Conservation (phyloP, 2,888 invertebrate species). For the Eilema griseolum region DNA sequence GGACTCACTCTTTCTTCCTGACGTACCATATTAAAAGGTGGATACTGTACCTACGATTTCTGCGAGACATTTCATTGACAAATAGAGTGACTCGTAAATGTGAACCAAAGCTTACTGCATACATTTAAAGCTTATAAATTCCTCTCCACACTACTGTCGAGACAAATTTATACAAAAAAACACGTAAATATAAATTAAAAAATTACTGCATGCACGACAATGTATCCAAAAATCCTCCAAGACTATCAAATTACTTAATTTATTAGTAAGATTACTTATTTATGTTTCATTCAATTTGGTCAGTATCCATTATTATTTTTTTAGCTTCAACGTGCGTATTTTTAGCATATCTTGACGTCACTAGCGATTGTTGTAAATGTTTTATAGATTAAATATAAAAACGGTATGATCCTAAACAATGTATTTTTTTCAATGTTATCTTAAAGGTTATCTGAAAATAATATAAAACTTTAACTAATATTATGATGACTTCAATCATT, state of each 20-base stretch:
- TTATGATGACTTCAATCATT: too few species aligned
- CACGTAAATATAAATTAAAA: slow-evolving; percentile 69
- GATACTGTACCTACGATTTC: slow-evolving; percentile 4
- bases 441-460: too few species aligned
- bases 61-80: slow-evolving; percentile 40
- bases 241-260: slow-evolving; percentile 57
- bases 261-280: slow-evolving; percentile 58
- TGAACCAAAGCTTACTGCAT: slow-evolving; percentile 79
- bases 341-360: slow-evolving; percentile 37
- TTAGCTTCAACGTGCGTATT: slow-evolving; percentile 22
- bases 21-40: background rate
- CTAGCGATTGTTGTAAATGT: background rate
- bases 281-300: slow-evolving; percentile 52
- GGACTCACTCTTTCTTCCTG: background rate
- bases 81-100: slow-evolving; percentile 61
- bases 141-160: slow-evolving; percentile 64
- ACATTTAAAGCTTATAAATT: slow-evolving; percentile 80
- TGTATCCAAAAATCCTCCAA: slow-evolving; percentile 78
- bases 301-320: slow-evolving; percentile 40
- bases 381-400: background rate
- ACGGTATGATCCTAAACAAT: background rate
- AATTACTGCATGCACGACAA: slow-evolving; percentile 83
- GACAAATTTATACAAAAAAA: slow-evolving; percentile 72
- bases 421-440: too few species aligned
- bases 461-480: too few species aligned